phyloP scores from a whole-genome alignment of 2,113 vertebrate genomes.

The Arizona elegans region DNA sequence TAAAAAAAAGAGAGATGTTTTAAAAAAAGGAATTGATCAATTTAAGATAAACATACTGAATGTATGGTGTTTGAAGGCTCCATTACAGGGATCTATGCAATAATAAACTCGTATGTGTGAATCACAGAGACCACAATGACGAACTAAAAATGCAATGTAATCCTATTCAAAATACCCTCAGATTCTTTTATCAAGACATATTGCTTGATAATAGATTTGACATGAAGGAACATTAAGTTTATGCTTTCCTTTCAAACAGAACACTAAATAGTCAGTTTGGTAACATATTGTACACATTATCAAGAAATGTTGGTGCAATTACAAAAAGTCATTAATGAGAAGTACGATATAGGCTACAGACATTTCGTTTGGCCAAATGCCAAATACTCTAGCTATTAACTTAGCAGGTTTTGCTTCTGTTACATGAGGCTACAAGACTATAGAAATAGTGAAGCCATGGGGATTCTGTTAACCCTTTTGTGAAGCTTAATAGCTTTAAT shows the following conservation, averaged over 20 bases:
- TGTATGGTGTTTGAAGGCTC: not conserved
- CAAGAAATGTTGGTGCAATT: constrained; percentile 42
- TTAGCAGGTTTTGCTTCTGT: not conserved
- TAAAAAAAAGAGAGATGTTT: not conserved
- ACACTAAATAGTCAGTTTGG: constrained; percentile 1
- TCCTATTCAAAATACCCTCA: constrained; percentile 30
- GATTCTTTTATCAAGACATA: constrained; percentile 15
- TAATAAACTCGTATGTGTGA: not conserved
- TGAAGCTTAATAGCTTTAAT: constrained; percentile 31
- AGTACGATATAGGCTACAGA: not conserved
- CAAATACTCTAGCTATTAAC: constrained; percentile 41
- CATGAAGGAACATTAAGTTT: constrained; percentile 24
- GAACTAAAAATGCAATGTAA: constrained; percentile 17
- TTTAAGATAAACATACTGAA: not conserved
- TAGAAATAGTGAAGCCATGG: not conserved
- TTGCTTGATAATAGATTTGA: constrained; percentile 23
- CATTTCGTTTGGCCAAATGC: not conserved
- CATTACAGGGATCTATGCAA: not conserved
- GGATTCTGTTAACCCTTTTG: constrained; percentile 27
- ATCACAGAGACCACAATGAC: not conserved
- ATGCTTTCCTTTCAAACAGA: constrained; percentile 26
- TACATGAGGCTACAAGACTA: not conserved
- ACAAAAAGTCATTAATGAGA: constrained; percentile 21
- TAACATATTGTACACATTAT: constrained; percentile 19
- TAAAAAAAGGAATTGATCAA: not conserved